phyloP scores from a whole-genome alignment of 2,797 vertebrate species.

The Gymnoscopelus microlampas region DNA sequence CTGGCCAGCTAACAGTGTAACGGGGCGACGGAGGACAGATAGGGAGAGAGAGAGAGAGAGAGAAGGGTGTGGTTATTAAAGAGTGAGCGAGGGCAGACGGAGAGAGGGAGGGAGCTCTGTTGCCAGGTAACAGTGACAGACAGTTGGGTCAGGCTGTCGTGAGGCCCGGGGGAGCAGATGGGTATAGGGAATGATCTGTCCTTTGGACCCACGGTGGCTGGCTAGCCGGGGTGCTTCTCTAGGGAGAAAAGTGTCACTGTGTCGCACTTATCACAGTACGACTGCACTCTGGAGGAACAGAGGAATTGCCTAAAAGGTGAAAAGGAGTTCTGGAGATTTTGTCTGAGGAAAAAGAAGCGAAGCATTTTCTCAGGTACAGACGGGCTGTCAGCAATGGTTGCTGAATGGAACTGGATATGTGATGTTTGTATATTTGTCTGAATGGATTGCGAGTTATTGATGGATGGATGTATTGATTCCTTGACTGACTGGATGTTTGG shows the following conservation, averaged over 20 bases:
- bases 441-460: too few species aligned
- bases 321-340: not conserved
- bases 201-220: conserved; percentile 9
- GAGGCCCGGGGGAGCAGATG: conserved; percentile 29
- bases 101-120: conserved; percentile 17
- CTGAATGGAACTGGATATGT: too few species aligned
- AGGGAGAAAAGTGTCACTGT: conserved; percentile 24
- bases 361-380: too few species aligned
- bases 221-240: conserved; percentile 23
- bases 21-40: too few species aligned
- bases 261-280: not conserved
- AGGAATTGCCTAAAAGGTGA: not conserved
- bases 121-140: conserved; percentile 57
- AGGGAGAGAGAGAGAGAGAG: too few species aligned
- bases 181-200: conserved; percentile 19
- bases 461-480: too few species aligned
- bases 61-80: not conserved
- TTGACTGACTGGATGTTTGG: too few species aligned
- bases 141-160: not conserved
- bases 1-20: too few species aligned
- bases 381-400: too few species aligned
- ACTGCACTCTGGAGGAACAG: conserved; percentile 1
- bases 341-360: too few species aligned
- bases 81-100: not conserved
- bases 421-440: too few species aligned